Conservation (phyloP, 1,140 invertebrate genomes). For the Nebria ingens region DNA sequence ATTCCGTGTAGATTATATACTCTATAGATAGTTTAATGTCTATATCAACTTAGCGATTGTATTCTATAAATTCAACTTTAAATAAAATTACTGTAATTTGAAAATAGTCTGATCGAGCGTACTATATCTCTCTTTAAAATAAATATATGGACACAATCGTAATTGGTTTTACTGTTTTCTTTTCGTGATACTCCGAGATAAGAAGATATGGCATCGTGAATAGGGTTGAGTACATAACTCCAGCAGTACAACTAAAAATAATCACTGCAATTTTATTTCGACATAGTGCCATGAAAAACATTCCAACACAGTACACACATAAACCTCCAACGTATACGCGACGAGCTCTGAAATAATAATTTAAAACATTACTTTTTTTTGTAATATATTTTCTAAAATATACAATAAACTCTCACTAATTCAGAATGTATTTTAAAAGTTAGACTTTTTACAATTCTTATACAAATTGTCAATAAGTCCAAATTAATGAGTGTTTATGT, state of each 20-base stretch:
- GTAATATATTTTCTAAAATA: not conserved
- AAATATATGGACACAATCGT: not conserved
- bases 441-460: constrained; percentile 10
- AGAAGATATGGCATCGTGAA: constrained; percentile 96
- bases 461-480: too few species aligned
- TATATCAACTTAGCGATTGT: too few species aligned
- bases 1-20: too few species aligned
- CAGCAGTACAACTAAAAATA: constrained; percentile 80
- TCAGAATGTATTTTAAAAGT: not conserved
- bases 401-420: constrained; percentile 9
- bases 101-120: not conserved
- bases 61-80: too few species aligned
- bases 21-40: too few species aligned
- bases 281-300: constrained; percentile 76
- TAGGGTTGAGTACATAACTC: constrained; percentile 93
- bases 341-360: constrained; percentile 56
- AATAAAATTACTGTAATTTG: too few species aligned
- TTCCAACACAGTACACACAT: constrained; percentile 77
- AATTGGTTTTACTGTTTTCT: constrained; percentile 57
- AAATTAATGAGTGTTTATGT: constrained; percentile 10
- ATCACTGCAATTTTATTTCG: constrained; percentile 72
- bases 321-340: constrained; percentile 85
- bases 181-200: constrained; percentile 85
- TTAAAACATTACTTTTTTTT: not conserved
- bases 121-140: not conserved